Evolutionary conservation across 2,888 invertebrate genomes (phyloP).

Genomic region (Autographa pulchrina): DNA sequence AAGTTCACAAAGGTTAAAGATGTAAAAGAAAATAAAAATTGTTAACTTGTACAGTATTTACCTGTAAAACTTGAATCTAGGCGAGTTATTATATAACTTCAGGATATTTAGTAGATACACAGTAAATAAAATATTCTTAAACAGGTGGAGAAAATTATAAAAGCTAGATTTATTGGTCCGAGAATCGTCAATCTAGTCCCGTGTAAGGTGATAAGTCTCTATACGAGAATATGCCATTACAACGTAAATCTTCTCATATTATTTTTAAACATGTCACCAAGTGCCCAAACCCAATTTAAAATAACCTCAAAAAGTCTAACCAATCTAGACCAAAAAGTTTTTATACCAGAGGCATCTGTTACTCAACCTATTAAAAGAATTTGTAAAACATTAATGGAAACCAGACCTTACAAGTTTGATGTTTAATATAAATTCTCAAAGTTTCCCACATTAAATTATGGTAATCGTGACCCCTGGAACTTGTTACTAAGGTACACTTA

Average conservation of each 20-base stretch:
- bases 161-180: no score
- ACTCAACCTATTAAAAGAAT: slow-evolving; percentile 33
- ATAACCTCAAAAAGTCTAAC: not conserved
- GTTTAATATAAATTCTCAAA: slow-evolving; percentile 43
- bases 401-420: slow-evolving; percentile 15
- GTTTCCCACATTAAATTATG: slow-evolving; percentile 46
- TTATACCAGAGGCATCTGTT: slow-evolving; percentile 36
- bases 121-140: no score
- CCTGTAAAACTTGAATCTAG: no score
- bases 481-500: slow-evolving; percentile 12
- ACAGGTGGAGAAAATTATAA: no score
- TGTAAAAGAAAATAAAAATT: no score
- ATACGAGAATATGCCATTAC: no score
- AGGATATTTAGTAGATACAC: no score
- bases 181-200: no score
- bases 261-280: not conserved
- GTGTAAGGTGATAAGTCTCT: no score
- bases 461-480: slow-evolving; percentile 28
- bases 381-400: slow-evolving; percentile 32
- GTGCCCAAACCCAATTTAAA: not conserved
- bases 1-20: no score
- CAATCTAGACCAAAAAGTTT: slow-evolving; percentile 28
- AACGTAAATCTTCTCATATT: not conserved
- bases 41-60: no score
- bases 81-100: no score